Evolutionary conservation across 2,113 vertebrate species (phyloP).

Genomic region (Lepus europaeus): DNA sequence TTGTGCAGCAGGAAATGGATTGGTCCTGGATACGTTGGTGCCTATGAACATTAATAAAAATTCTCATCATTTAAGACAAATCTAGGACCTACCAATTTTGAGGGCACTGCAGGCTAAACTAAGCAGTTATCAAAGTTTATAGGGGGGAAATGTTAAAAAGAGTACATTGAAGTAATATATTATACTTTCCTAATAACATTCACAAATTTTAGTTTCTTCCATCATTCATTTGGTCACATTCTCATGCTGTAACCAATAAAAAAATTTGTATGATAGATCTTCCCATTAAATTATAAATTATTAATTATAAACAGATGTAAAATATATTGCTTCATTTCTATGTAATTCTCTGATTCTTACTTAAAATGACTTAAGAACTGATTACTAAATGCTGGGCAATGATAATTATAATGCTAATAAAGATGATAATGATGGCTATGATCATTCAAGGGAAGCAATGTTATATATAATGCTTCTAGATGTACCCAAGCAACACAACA

Average conservation of each 20-base stretch:
- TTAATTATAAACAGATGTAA: not conserved
- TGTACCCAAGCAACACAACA: no score
- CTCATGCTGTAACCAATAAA: not conserved
- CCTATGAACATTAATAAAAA: not conserved
- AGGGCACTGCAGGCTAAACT: not conserved
- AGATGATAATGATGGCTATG: not conserved
- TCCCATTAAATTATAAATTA: slow-evolving; percentile 23
- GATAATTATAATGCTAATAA: not conserved
- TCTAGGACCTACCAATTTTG: not conserved
- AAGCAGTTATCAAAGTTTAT: not conserved
- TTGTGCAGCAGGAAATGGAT: not conserved
- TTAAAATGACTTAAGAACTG: slow-evolving; percentile 24
- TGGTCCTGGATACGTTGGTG: not conserved
- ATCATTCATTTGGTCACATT: slow-evolving; percentile 19
- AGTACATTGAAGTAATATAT: not conserved
- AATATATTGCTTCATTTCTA: not conserved
- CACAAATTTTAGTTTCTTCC: not conserved
- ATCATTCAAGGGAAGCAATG: not conserved
- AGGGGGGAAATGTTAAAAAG: not conserved
- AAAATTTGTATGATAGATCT: not conserved
- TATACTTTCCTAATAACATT: not conserved
- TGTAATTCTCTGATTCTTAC: not conserved
- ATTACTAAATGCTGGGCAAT: slow-evolving; percentile 22
- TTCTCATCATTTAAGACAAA: not conserved
- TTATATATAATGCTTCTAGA: not conserved